Base-by-base conservation (phyloP, 2,113 vertebrate genomes). In the Pyxicephalus adspersus region DNA sequence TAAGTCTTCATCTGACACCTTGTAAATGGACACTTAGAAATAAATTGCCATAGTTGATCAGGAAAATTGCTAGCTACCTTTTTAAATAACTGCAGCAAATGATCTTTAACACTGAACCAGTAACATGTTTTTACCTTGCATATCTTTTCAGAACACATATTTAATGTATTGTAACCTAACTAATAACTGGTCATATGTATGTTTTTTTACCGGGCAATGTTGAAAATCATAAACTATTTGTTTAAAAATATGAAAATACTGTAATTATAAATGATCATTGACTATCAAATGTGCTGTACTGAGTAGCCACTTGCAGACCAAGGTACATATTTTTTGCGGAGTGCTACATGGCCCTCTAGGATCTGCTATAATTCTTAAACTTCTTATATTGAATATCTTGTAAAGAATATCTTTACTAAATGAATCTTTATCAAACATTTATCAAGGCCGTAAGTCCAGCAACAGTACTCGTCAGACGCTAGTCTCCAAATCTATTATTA, bases 81-180 rank as follows among this genome's bases (percentile, higher is more conserved):
- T 45, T 91, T 89, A 89, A 89, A 84, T 90, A 92, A 92, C 93
- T 90, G 88, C 93, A 89, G 87, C 87, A 90, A 91, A 90, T 85
- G 88, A 88, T 89, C 85, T 91, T 91, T 90, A 88, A 88, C 88
- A 82, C 88, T 87, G 91, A 90, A 86, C 90, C 85, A 86, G 91
- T 90, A 87, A 87, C 90, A 88, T 87, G 90, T 91, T 93, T 88
- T 86, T 91, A 90, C 80, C n/a, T n/a, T 58, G 29, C 23, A 86
- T 88, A 91, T 93, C 92, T 92, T 90, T 90, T 85, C 89, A 90
- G 89, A 92, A 92, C 92, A 90, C 86, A 89, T 90, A 90, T 91
- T 92, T 94, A 94, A 94, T 94, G 94, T 94, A 95, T 93, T 93
- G 94, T 96, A 95, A 96, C 94, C 95, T 13, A 94, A 87, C 89